A percentile compares a stretch with the other conserved stretches of the same genome.
Evolutionary conservation across 2,113 vertebrate genomes (phyloP).

Genomic region (Tetrao urogallus): DNA sequence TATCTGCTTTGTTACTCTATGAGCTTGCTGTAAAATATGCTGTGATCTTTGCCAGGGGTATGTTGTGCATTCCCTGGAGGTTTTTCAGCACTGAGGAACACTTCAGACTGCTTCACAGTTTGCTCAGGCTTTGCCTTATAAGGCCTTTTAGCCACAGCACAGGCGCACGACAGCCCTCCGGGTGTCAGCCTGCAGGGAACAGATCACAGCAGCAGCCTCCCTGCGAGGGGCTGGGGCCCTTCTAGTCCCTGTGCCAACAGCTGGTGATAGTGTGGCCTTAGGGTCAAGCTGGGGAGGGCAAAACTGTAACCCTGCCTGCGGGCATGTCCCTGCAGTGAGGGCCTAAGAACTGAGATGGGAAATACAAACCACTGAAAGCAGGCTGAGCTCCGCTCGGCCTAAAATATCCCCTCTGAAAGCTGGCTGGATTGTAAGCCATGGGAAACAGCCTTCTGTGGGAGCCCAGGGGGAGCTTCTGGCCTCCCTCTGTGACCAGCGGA

Average conservation of each 20-base stretch:
- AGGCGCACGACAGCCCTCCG: slow-evolving; percentile 72
- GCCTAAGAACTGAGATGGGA: not conserved
- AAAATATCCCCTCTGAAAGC: slow-evolving; percentile 2
- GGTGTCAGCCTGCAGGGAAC: slow-evolving; percentile 67
- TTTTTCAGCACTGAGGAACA: slow-evolving; percentile 72
- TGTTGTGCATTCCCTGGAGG: slow-evolving; percentile 77
- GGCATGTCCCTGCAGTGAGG: not conserved
- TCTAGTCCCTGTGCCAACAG: slow-evolving; percentile 17
- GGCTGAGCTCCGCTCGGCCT: not conserved
- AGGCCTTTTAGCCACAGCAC: slow-evolving; percentile 79
- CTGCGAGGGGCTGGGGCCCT: not conserved
- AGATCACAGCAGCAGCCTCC: slow-evolving; percentile 67
- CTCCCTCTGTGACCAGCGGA: accelerated
- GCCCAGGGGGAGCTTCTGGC: not conserved
- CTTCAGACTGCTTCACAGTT: slow-evolving; percentile 72
- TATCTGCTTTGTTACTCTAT: slow-evolving; percentile 74
- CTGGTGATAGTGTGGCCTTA: not conserved
- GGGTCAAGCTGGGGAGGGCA: not conserved
- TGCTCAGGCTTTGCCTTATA: slow-evolving; percentile 85
- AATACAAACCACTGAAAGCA: not conserved
- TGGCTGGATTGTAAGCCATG: not conserved
- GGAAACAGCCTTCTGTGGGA: slow-evolving; percentile 12
- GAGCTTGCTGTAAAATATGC: slow-evolving; percentile 71
- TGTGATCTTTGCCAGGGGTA: slow-evolving; percentile 80
- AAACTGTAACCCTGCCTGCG: not conserved